A percentile compares a stretch with the other conserved stretches of the same genome.
These are phyloP conservation scores for Agelas oroides DNA, from an alignment of 37 sponge, comb jelly and placozoan species.

Conservation along the genomic window DNA sequence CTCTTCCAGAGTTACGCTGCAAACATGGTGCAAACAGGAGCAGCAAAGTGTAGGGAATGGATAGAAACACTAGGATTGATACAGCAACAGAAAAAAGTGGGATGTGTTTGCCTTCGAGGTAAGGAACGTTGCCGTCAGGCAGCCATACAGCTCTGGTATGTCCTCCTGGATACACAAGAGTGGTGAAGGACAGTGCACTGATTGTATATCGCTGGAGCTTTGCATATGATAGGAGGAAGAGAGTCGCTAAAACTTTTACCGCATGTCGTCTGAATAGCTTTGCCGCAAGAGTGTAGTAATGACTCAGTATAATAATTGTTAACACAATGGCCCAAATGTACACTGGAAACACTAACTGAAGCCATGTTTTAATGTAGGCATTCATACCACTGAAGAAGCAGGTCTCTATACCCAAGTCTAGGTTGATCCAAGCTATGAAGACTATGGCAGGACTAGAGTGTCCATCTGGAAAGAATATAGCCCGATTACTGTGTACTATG, in stretches of 20 bases:
- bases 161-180: not conserved
- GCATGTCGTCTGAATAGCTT: not conserved
- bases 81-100: not conserved
- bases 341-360: not conserved
- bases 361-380: not conserved
- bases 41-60: not conserved
- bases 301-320: not conserved
- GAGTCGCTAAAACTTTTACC: not conserved
- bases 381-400: not conserved
- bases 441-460: not conserved
- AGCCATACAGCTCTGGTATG: not conserved
- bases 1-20: not conserved
- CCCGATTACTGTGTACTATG: not conserved
- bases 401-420: not conserved
- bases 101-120: not conserved
- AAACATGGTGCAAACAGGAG: not conserved
- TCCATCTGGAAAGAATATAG: not conserved
- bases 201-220: not conserved
- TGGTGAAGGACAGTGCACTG: not conserved
- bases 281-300: not conserved
- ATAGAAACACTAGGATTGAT: not conserved
- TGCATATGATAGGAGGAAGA: not conserved
- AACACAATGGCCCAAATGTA: not conserved
- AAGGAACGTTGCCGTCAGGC: not conserved
- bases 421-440: conserved; percentile 9